Percentiles rank a stretch among this genome's conserved stretches.
These are phyloP conservation scores for Pangasianodon hypophthalmus DNA, from an alignment of 2,113 vertebrate species.

Conservation along the genomic window DNA sequence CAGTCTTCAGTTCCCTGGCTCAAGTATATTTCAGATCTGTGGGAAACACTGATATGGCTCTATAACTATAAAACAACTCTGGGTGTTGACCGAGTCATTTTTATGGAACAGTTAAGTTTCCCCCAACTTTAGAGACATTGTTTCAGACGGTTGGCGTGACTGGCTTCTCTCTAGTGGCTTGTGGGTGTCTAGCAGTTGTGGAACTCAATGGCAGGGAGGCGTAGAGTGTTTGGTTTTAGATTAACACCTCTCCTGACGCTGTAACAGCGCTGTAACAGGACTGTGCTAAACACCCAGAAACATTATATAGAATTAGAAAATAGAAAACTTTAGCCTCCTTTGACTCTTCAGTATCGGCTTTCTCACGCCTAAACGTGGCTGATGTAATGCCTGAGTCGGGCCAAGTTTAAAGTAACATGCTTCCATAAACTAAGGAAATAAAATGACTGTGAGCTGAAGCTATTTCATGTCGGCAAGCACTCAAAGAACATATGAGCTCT, in stretches of 20 bases:
- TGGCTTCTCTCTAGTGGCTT: conserved; percentile 17
- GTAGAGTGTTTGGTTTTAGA: conserved; percentile 61
- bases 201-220: conserved; percentile 1
- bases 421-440: conserved; percentile 66
- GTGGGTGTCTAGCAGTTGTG: neutral
- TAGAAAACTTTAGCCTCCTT: conserved; percentile 54
- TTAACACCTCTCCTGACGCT: conserved; percentile 61
- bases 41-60: neutral
- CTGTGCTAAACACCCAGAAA: conserved; percentile 60
- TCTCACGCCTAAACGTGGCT: conserved; percentile 71
- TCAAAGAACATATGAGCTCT: conserved; percentile 38
- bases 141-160: conserved; percentile 41
- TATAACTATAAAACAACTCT: conserved; percentile 43
- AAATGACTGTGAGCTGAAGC: conserved; percentile 60
- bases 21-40: conserved; percentile 14
- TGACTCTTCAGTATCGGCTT: conserved; percentile 65
- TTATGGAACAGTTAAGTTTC: conserved; percentile 47
- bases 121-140: conserved; percentile 9
- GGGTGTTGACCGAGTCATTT: conserved; percentile 47
- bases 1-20: neutral
- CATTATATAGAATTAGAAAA: conserved; percentile 27
- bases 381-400: conserved; percentile 68
- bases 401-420: conserved; percentile 66
- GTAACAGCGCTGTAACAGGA: conserved; percentile 53
- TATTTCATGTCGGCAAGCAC: conserved; percentile 52